phyloP scores from a whole-genome alignment of 2,113 vertebrate species.

The Ramphastos sulfuratus region DNA sequence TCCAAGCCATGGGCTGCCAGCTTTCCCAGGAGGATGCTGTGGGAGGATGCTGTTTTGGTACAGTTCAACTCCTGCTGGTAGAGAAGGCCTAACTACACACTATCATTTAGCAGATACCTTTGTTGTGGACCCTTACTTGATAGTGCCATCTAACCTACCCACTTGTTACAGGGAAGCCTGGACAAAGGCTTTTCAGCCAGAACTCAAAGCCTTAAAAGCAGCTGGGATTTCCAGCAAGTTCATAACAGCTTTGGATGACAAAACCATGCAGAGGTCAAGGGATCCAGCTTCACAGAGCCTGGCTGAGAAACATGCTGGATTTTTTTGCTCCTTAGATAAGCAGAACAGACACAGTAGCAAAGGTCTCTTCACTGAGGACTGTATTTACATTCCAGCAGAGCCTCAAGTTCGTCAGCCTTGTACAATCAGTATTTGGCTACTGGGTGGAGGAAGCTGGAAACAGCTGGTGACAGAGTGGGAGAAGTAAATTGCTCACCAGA shows the following conservation, averaged over 20 bases:
- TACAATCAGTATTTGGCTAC: slow-evolving; percentile 25
- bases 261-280: accelerated
- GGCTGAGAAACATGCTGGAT: neutral
- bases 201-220: neutral
- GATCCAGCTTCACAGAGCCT: neutral
- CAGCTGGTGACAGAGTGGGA: neutral
- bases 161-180: neutral
- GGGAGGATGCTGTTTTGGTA: neutral
- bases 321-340: neutral
- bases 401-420: neutral
- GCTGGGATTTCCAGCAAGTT: neutral
- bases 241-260: neutral
- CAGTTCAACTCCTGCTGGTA: neutral
- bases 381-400: neutral
- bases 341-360: neutral
- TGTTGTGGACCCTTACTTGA: neutral
- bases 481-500: neutral
- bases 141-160: neutral
- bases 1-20: no score
- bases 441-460: slow-evolving; percentile 9
- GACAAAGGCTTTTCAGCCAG: neutral
- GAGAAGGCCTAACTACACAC: neutral
- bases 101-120: neutral
- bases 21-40: no score
- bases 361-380: neutral